These are phyloP conservation scores for Mythimna pallens DNA, from an alignment of 2,888 invertebrate genomes.

Conservation along the genomic window DNA sequence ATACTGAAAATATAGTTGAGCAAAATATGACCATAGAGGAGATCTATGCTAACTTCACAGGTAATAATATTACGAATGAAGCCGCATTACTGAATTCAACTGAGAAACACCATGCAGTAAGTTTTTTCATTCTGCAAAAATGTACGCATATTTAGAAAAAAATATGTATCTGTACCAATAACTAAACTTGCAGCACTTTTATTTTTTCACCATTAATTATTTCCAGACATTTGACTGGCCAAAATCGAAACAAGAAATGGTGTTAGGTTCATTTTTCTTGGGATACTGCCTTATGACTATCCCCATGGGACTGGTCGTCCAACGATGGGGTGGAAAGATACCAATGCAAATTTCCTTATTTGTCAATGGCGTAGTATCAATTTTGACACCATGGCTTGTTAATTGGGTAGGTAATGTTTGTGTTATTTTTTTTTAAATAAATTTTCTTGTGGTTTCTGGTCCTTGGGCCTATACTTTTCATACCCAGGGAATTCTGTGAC, in stretches of 20 bases:
- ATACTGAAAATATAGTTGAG: background rate
- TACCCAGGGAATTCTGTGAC: background rate
- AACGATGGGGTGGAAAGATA: conserved; percentile 91
- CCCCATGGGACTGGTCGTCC: conserved; percentile 91
- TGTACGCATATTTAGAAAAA: background rate
- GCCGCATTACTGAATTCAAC: conserved; percentile 4
- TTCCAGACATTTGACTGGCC: conserved; percentile 78
- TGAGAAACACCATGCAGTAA: conserved; percentile 32
- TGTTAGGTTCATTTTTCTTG: conserved; percentile 87
- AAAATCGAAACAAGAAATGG: conserved; percentile 79
- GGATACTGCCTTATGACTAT: conserved; percentile 88
- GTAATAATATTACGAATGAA: background rate
- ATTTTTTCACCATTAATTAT: background rate
- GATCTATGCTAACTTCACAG: background rate
- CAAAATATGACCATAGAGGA: conserved; percentile 5
- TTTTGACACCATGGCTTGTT: conserved; percentile 76
- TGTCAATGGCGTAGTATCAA: conserved; percentile 71
- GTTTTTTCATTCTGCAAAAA: background rate
- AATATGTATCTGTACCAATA: background rate
- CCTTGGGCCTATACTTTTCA: too few relatives aligned
- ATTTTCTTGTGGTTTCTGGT: background rate
- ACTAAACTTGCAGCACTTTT: background rate
- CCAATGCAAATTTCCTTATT: conserved; percentile 85
- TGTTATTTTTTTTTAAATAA: background rate
- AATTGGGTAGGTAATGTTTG: conserved; percentile 72